These are phyloP conservation scores for Tiliqua scincoides DNA, from an alignment of 2,113 vertebrate species.

Conservation along the genomic window DNA sequence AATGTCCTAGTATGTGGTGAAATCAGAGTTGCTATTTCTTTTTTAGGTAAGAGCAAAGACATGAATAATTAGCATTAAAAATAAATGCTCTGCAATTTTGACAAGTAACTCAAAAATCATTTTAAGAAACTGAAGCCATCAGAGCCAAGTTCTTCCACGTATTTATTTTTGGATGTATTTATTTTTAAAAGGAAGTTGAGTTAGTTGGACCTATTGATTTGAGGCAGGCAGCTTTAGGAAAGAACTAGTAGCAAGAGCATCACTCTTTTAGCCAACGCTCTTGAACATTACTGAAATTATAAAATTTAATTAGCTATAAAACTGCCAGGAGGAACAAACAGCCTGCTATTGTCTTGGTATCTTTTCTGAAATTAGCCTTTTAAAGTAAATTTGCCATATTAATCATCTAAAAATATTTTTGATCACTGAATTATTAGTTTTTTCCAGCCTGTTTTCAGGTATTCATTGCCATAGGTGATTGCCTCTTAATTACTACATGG, in stretches of 20 bases:
- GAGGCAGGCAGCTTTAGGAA: slow-evolving; percentile 56
- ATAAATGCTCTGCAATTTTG: slow-evolving; percentile 33
- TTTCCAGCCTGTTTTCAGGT: slow-evolving; percentile 86
- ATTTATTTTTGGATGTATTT: background rate
- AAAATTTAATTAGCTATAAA: slow-evolving; percentile 99
- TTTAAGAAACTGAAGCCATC: slow-evolving; percentile 47
- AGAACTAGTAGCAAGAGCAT: slow-evolving; percentile 71
- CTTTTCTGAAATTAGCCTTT: slow-evolving; percentile 99
- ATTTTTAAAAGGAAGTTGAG: slow-evolving; percentile 58
- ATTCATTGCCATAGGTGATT: slow-evolving; percentile 99
- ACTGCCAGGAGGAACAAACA: slow-evolving; percentile 94
- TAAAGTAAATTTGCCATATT: slow-evolving; percentile 99
- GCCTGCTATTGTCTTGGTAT: slow-evolving; percentile 98
- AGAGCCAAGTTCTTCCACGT: slow-evolving; percentile 50
- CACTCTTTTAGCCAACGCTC: slow-evolving; percentile 82
- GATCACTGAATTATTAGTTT: slow-evolving; percentile 99
- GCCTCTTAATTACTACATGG: slow-evolving; percentile 99
- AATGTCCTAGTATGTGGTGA: slow-evolving; percentile 6
- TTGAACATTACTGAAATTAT: slow-evolving; percentile 89
- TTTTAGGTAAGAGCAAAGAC: slow-evolving; percentile 24
- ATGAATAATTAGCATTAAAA: slow-evolving; percentile 37
- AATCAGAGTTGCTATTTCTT: slow-evolving; percentile 18
- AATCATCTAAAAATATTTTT: slow-evolving; percentile 99
- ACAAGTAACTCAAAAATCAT: slow-evolving; percentile 54
- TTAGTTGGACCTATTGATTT: slow-evolving; percentile 76